phyloP scores from a whole-genome alignment of 2,888 invertebrate genomes.

The Heterodera filipjevi region DNA sequence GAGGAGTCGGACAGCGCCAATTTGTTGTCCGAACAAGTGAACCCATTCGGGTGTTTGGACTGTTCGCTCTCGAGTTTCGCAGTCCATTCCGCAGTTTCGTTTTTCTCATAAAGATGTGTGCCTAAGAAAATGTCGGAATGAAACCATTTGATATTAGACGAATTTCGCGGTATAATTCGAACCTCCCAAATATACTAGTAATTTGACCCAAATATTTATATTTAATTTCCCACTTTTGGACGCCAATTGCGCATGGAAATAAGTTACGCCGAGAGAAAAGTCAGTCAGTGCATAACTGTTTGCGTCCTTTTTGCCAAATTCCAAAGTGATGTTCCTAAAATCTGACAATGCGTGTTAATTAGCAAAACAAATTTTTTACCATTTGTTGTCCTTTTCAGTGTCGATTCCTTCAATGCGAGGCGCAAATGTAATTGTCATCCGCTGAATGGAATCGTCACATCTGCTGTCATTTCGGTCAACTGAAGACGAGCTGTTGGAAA shows the following conservation, averaged over 20 bases:
- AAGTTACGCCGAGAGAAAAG: constrained; percentile 22
- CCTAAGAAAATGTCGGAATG: no score
- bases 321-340: constrained; percentile 41
- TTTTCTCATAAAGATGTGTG: background rate
- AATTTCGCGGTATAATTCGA: background rate
- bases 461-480: background rate
- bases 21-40: constrained; percentile 51
- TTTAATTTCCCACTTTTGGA: constrained; percentile 19
- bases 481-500: background rate
- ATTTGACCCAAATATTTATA: no score
- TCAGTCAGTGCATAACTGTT: constrained; percentile 18
- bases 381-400: background rate
- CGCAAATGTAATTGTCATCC: background rate
- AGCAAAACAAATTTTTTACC: background rate
- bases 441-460: background rate
- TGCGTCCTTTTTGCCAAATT: constrained; percentile 25
- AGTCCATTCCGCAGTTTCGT: background rate
- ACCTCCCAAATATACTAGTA: no score
- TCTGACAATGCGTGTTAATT: background rate
- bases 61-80: constrained; percentile 12
- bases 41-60: constrained; percentile 31
- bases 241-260: constrained; percentile 23
- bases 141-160: no score
- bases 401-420: background rate
- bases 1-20: constrained; percentile 52